Percentiles rank a stretch among this genome's conserved stretches.
These are phyloP conservation scores for Acanthurus lineatus DNA, from an alignment of 2,797 vertebrate species.

Conservation along the genomic window DNA sequence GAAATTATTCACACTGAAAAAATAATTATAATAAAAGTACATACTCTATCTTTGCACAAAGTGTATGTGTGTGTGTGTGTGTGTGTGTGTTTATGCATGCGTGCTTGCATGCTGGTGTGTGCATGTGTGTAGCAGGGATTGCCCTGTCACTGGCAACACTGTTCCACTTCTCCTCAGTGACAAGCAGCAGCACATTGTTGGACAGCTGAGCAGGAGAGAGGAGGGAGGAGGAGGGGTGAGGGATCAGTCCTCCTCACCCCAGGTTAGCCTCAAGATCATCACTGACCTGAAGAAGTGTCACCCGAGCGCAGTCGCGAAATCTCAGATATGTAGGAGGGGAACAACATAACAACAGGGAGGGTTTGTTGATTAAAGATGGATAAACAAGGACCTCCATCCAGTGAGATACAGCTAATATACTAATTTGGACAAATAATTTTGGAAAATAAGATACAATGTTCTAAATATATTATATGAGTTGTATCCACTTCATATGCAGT, in stretches of 20 bases:
- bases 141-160: constrained; percentile 79
- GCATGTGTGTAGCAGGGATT: constrained; percentile 53
- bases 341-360: constrained; percentile 65
- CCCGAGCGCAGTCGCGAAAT: constrained; percentile 69
- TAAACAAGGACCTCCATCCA: constrained; percentile 23
- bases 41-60: neutral
- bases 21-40: neutral
- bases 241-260: constrained; percentile 63
- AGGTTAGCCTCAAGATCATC: constrained; percentile 77
- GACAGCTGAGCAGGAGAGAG: constrained; percentile 89
- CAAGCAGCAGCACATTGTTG: constrained; percentile 93
- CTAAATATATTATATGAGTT: neutral
- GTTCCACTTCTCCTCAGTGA: constrained; percentile 83
- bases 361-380: constrained; percentile 49
- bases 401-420: constrained; percentile 1
- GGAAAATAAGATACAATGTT: neutral
- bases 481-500: neutral
- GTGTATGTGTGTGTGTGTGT: neutral
- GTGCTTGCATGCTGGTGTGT: neutral
- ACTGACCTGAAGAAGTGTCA: constrained; percentile 70
- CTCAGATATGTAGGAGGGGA: constrained; percentile 71
- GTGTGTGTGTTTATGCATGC: neutral
- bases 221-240: constrained; percentile 15
- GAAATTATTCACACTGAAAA: neutral
- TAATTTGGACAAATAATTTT: neutral